phyloP scores from a whole-genome alignment of 2,888 invertebrate species.

The Chymomyza amoena region DNA sequence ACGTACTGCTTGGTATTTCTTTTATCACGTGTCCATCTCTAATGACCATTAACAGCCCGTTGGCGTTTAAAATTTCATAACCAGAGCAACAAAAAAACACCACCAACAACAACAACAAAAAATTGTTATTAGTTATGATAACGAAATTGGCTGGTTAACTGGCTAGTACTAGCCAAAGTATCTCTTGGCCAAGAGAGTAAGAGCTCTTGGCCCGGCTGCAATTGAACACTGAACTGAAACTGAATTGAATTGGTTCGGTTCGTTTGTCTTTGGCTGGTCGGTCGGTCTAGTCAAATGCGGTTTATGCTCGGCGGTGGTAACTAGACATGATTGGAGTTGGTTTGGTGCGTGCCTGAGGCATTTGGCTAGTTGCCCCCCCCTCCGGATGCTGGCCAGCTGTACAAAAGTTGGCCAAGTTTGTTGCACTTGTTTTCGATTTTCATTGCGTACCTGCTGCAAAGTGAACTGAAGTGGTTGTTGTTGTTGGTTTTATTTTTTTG shows the following conservation, averaged over 20 bases:
- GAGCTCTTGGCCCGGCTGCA: background rate
- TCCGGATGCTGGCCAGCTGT: background rate
- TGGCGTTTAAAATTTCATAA: background rate
- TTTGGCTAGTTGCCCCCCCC: background rate
- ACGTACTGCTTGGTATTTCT: background rate
- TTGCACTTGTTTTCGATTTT: constrained; percentile 38
- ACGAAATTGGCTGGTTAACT: constrained; percentile 1
- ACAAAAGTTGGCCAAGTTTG: constrained; percentile 17
- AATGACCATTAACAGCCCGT: background rate
- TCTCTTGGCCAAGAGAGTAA: background rate
- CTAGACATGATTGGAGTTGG: background rate
- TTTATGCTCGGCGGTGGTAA: background rate
- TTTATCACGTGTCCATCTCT: background rate
- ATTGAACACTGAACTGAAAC: background rate
- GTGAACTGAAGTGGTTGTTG: constrained; percentile 8
- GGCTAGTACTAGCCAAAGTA: background rate
- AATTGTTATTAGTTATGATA: background rate
- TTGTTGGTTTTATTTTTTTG: constrained; percentile 13
- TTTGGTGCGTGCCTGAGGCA: background rate
- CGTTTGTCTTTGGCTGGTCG: background rate
- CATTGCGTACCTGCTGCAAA: constrained; percentile 26
- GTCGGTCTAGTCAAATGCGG: background rate
- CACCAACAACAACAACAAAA: background rate
- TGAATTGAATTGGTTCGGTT: background rate
- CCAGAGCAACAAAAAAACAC: background rate